Evolutionary conservation across 64 coral and sea anemone genomes (phyloP), one percentile per base, ranked within the genome.

Genomic region (Montipora sp.): DNA sequence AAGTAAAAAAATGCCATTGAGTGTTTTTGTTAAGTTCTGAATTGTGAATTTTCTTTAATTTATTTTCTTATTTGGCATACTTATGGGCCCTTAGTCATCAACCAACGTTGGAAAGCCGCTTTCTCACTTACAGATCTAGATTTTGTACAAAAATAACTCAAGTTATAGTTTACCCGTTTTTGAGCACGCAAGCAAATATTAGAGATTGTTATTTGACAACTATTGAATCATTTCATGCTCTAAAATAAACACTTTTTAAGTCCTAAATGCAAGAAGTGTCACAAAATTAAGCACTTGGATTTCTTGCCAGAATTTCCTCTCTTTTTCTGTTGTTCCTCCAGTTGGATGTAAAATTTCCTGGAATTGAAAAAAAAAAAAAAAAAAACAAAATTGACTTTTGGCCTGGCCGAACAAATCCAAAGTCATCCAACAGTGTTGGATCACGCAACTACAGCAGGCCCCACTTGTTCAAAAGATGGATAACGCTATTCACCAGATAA

Each of bases 101-200:
- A 63, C 9, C 5, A 18, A 63, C 8, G 60, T 15, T 15, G 1
- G 13, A 36, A 78, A 9, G 47, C 36, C 11, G 5, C 14, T 21
- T 43, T 15, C 60, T 4, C 16, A 71, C 65, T 12, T 50, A 63
- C 65, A 85, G 44, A 85, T 71, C 71, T 85, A 85, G 44, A 85
- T 71, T 85, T 85, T 85, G 82, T 85, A 85, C 63, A 85, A 85
- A 85, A 85, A 85, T 85, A 85, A 85, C 36, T 71, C n/a, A 16
- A 11, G 65, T 19, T 12, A 50, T 51, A 71, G 65, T 71, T 85
- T 10, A 47, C 68, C 20, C 49, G 3, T 49, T 85, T 49, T 19
- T 51, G 63, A 71, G 45, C 82, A 71, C 49, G 47, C 44, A 50
- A 69, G 65, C 82, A 71, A 23, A 68, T 47, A 19, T 69, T 85